Evolutionary conservation across 2,113 vertebrate species (phyloP).

Genomic region (Rana temporaria): DNA sequence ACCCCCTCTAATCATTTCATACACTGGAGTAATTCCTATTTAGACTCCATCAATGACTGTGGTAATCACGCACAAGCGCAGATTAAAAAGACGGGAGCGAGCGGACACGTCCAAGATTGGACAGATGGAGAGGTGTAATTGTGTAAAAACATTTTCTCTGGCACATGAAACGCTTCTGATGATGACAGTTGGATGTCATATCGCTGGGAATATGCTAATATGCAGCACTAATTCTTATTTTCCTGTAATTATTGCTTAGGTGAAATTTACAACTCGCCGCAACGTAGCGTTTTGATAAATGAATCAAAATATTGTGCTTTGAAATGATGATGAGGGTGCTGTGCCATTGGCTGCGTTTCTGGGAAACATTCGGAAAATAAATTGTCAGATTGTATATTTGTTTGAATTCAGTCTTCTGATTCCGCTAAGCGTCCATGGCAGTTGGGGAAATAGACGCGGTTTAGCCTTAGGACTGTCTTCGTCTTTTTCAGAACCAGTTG

Average conservation of each 20-base stretch:
- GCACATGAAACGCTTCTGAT: slow-evolving; percentile 46
- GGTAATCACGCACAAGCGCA: background rate
- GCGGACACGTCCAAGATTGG: slow-evolving; percentile 18
- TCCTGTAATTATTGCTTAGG: slow-evolving; percentile 52
- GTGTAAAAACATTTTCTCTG: slow-evolving; percentile 60
- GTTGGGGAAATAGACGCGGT: background rate
- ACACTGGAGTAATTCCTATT: no score
- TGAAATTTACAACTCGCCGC: slow-evolving; percentile 36
- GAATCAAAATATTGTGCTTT: slow-evolving; percentile 16
- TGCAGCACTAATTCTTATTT: slow-evolving; percentile 5
- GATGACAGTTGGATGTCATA: slow-evolving; percentile 48
- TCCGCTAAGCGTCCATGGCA: background rate
- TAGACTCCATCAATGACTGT: background rate
- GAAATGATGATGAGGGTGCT: rapidly evolving
- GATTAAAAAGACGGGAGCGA: background rate
- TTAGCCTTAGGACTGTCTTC: background rate
- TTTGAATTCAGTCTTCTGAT: slow-evolving; percentile 7
- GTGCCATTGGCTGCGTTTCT: background rate
- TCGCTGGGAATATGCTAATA: slow-evolving; percentile 47
- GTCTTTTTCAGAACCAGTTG: slow-evolving; percentile 84
- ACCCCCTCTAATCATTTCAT: no score
- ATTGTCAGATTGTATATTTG: slow-evolving; percentile 29
- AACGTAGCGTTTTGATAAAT: slow-evolving; percentile 13
- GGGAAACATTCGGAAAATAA: background rate
- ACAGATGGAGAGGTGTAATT: slow-evolving; percentile 54